These are phyloP conservation scores for Phycodurus eques DNA, from an alignment of 2,113 vertebrate species.

Conservation along the genomic window DNA sequence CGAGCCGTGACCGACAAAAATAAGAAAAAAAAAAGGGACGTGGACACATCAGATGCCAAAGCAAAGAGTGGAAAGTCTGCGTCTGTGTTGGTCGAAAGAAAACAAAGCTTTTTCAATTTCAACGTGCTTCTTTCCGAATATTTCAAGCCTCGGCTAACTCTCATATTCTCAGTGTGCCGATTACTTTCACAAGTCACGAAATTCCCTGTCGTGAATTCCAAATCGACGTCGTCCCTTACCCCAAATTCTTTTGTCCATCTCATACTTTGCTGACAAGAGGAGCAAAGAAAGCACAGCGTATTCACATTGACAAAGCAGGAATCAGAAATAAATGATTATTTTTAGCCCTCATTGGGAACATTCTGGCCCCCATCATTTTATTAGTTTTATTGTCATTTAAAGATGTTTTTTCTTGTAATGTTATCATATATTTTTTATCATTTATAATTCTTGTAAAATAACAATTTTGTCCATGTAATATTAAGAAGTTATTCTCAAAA, in stretches of 20 bases:
- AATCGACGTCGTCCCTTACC: neutral
- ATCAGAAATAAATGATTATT: neutral
- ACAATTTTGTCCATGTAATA: too few species aligned
- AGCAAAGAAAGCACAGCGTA: neutral
- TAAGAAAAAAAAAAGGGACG: slow-evolving; percentile 23
- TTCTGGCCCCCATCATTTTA: too few species aligned
- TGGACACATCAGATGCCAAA: slow-evolving; percentile 33
- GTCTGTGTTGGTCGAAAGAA: slow-evolving; percentile 37
- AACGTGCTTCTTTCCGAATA: slow-evolving; percentile 11
- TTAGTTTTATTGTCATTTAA: too few species aligned
- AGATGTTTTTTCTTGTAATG: too few species aligned
- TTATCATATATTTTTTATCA: too few species aligned
- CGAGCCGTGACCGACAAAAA: slow-evolving; percentile 31
- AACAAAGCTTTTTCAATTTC: slow-evolving; percentile 32
- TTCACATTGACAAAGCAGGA: neutral
- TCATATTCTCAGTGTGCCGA: neutral
- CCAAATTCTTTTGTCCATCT: neutral
- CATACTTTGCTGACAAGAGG: neutral
- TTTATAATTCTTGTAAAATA: too few species aligned
- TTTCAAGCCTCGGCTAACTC: neutral
- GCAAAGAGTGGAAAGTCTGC: slow-evolving; percentile 53
- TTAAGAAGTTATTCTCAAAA: too few species aligned
- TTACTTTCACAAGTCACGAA: neutral
- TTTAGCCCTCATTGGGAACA: too few species aligned
- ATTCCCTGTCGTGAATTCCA: neutral